Conservation (phyloP, 2,888 invertebrate species). For the Eupithecia pulchellata region DNA sequence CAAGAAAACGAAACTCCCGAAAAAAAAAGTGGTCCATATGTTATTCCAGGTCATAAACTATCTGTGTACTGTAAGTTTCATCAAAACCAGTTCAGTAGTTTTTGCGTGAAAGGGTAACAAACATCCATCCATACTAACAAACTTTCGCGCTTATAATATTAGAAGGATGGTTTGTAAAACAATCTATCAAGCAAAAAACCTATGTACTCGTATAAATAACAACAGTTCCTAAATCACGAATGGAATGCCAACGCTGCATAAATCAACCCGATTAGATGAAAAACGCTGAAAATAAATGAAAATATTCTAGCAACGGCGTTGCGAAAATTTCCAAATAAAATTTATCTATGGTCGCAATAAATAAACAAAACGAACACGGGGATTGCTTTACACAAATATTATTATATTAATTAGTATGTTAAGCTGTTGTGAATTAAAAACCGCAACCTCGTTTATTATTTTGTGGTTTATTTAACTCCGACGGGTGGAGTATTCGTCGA, state of each 20-base stretch:
- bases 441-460: neutral
- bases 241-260: neutral
- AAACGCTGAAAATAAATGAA: neutral
- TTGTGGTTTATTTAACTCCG: neutral
- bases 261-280: slow-evolving; percentile 1
- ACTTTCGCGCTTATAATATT: too few species aligned
- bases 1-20: too few species aligned
- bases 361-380: too few species aligned
- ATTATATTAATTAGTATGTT: neutral
- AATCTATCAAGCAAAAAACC: neutral
- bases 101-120: too few species aligned
- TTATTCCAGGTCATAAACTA: too few species aligned
- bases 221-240: neutral
- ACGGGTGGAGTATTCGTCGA: too few species aligned
- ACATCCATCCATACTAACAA: too few species aligned
- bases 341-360: neutral
- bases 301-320: neutral
- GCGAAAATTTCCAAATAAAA: neutral
- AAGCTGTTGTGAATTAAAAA: neutral
- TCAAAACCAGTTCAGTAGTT: too few species aligned
- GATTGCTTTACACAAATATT: slow-evolving; percentile 1
- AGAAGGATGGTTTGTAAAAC: too few species aligned
- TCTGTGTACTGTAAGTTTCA: too few species aligned
- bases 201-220: too few species aligned
- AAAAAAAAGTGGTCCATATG: too few species aligned